Percentiles rank a stretch among this genome's conserved stretches.
Evolutionary conservation across 2,888 invertebrate species (phyloP).

Genomic region (Meghimatium bilineatum): DNA sequence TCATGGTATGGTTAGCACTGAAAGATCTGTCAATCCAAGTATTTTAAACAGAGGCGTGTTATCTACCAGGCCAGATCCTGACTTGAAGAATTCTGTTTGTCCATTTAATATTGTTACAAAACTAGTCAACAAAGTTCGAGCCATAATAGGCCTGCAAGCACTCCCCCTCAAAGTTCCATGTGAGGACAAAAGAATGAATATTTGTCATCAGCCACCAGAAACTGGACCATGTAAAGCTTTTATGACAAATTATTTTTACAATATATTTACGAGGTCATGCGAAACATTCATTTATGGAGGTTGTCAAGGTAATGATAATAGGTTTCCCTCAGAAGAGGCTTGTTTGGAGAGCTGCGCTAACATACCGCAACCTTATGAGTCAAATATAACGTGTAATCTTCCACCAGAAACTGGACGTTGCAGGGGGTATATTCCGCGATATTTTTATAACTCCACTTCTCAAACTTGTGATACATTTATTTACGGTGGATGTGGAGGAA

Average conservation of each 20-base stretch:
- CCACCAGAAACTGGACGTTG: constrained; percentile 38
- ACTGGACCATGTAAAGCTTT: constrained; percentile 25
- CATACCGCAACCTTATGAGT: not conserved
- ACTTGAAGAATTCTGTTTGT: not conserved
- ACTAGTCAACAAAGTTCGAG: not conserved
- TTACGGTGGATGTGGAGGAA: constrained; percentile 45
- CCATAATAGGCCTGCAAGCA: not conserved
- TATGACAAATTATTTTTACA: constrained; percentile 84
- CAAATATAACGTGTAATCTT: not conserved
- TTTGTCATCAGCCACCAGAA: constrained; percentile 9
- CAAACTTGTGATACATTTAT: constrained; percentile 38
- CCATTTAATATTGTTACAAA: not conserved
- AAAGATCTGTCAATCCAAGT: not conserved
- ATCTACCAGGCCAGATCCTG: not conserved
- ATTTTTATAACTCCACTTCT: constrained; percentile 34
- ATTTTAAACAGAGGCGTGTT: not conserved
- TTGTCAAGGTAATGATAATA: constrained; percentile 90
- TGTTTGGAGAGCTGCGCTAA: not conserved
- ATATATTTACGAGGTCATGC: constrained; percentile 87
- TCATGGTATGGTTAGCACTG: not conserved
- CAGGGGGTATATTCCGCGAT: constrained; percentile 19
- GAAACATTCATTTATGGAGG: constrained; percentile 84
- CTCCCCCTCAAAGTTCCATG: not conserved
- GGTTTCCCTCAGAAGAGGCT: constrained; percentile 80
- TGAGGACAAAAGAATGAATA: not conserved